phyloP scores from a whole-genome alignment of 2,113 vertebrate genomes.

The Chaetorhynchus papuensis region DNA sequence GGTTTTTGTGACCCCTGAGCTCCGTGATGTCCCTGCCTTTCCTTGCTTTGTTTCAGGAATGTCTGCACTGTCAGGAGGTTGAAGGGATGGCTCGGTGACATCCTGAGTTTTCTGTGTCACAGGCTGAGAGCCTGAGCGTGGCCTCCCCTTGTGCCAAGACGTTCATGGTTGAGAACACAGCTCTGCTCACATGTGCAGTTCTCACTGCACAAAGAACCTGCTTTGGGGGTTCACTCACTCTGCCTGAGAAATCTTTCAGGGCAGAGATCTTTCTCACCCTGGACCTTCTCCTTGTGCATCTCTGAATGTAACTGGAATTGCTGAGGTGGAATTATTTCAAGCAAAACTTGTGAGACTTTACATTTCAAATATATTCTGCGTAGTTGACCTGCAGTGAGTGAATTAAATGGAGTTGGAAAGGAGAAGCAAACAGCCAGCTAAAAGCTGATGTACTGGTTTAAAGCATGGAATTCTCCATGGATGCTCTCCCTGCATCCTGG shows the following conservation, averaged over 20 bases:
- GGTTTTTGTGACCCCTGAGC: background rate
- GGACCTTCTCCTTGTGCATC: background rate
- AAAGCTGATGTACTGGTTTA: background rate
- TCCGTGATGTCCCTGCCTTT: background rate
- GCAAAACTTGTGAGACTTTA: background rate
- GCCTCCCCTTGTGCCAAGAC: background rate
- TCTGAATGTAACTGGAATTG: background rate
- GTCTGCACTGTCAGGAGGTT: background rate
- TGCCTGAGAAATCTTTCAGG: background rate
- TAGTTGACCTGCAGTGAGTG: background rate
- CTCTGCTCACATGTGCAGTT: background rate
- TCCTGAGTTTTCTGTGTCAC: conserved; percentile 5
- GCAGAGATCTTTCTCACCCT: background rate
- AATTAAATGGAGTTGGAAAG: background rate
- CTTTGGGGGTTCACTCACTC: background rate
- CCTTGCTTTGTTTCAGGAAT: background rate
- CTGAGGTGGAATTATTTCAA: background rate
- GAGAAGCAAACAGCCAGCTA: background rate
- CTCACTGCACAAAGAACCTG: background rate
- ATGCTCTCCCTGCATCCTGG: background rate
- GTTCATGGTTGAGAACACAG: background rate
- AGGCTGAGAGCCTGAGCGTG: background rate
- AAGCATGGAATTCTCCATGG: background rate
- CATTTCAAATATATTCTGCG: background rate
- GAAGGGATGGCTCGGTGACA: background rate